Evolutionary conservation across 1,140 invertebrate genomes (phyloP).

Genomic region (Holotrichia oblita): DNA sequence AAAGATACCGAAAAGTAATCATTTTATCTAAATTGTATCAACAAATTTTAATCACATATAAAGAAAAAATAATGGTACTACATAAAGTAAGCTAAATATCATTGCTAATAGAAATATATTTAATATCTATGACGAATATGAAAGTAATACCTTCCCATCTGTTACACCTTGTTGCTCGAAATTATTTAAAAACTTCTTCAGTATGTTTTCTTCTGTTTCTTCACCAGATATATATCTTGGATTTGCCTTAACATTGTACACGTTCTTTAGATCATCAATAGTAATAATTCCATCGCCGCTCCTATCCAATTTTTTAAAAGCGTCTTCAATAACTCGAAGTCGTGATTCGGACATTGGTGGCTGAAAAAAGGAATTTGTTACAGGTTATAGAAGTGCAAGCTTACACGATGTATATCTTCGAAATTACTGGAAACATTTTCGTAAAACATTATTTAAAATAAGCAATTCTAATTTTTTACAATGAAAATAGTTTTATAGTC

Average conservation of each 20-base stretch:
- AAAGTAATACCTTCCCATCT: constrained; percentile 79
- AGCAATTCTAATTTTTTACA: too few species aligned
- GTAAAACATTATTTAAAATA: too few species aligned
- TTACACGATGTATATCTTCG: too few species aligned
- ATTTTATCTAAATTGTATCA: too few species aligned
- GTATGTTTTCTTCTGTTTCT: constrained; percentile 85
- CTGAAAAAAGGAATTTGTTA: constrained; percentile 65
- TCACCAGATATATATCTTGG: constrained; percentile 90
- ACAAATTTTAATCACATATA: constrained; percentile 69
- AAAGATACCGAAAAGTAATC: too few species aligned
- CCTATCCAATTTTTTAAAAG: constrained; percentile 91
- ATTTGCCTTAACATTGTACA: constrained; percentile 84
- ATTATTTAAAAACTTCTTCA: constrained; percentile 85
- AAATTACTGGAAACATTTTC: too few species aligned
- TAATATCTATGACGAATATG: too few species aligned
- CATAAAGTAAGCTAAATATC: too few species aligned
- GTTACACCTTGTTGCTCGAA: constrained; percentile 84
- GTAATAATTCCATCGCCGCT: constrained; percentile 87
- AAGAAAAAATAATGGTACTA: constrained; percentile 47
- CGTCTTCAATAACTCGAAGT: constrained; percentile 79
- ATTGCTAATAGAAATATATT: too few species aligned
- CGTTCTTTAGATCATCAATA: constrained; percentile 82
- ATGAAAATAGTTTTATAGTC: too few species aligned
- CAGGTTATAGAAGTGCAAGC: not conserved
- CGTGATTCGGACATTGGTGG: constrained; percentile 85